Conservation (phyloP, 2,113 vertebrate species). For the Hemichromis elongatus region DNA sequence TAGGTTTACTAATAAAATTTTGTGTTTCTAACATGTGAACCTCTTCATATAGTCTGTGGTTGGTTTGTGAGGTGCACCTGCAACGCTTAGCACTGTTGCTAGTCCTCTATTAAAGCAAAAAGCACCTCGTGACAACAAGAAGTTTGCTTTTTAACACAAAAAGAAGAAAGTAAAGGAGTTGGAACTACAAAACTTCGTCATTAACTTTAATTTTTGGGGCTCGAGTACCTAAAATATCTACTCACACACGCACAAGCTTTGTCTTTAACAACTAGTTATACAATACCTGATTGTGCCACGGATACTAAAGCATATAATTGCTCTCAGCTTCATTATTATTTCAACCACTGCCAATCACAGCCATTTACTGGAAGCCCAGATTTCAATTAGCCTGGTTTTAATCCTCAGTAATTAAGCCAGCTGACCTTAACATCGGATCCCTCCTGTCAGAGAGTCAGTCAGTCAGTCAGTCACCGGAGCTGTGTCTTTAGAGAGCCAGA, state of each 20-base stretch:
- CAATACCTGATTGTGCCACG: conserved; percentile 6
- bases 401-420: conserved; percentile 62
- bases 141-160: neutral
- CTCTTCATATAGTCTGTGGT: neutral
- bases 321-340: conserved; percentile 57
- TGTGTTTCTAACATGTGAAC: neutral
- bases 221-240: neutral
- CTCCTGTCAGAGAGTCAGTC: conserved; percentile 38
- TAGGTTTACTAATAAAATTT: neutral
- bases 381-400: conserved; percentile 63
- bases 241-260: neutral
- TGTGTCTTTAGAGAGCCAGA: conserved; percentile 30
- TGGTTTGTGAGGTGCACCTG: neutral
- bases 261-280: conserved; percentile 32
- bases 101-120: neutral
- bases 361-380: conserved; percentile 54
- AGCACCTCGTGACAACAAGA: neutral
- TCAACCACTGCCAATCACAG: conserved; percentile 56
- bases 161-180: neutral
- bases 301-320: conserved; percentile 35
- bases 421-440: conserved; percentile 68
- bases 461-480: conserved; percentile 44
- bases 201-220: neutral
- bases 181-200: neutral
- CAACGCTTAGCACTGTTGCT: neutral